These are phyloP conservation scores for Himalopsyche anomala DNA, from an alignment of 2,888 invertebrate genomes.

Conservation along the genomic window DNA sequence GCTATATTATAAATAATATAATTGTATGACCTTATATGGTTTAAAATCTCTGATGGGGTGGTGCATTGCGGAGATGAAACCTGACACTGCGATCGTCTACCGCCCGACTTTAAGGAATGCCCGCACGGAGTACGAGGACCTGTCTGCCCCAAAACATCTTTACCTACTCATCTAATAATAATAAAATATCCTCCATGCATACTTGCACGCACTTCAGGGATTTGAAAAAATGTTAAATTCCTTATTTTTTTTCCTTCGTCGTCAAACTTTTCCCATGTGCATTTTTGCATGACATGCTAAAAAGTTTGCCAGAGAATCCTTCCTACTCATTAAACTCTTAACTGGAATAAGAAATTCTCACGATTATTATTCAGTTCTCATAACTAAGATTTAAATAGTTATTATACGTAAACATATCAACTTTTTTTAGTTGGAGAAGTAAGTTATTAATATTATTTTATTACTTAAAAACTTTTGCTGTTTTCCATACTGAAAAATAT, in stretches of 20 bases:
- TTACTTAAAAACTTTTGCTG: too few species aligned
- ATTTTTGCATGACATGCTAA: slow-evolving; percentile 5
- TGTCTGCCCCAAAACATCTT: slow-evolving; percentile 32
- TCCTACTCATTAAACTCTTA: too few species aligned
- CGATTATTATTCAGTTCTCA: too few species aligned
- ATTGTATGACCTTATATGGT: not conserved
- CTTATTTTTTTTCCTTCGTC: not conserved
- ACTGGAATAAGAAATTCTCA: too few species aligned
- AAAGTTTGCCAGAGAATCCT: not conserved
- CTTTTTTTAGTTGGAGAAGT: too few species aligned
- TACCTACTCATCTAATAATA: slow-evolving; percentile 20
- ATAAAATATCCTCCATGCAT: slow-evolving; percentile 4
- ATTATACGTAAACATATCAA: too few species aligned
- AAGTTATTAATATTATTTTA: too few species aligned
- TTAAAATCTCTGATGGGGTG: slow-evolving; percentile 5
- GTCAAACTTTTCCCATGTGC: not conserved
- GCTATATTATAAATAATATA: too few species aligned
- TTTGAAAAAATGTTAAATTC: slow-evolving; percentile 4
- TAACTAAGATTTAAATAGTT: too few species aligned
- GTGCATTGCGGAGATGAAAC: not conserved
- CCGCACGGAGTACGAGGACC: slow-evolving; percentile 58
- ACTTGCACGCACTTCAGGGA: slow-evolving; percentile 1
- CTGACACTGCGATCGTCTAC: slow-evolving; percentile 43
- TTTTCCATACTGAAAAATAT: too few species aligned
- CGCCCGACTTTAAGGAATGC: slow-evolving; percentile 62